Percentiles rank a stretch among this genome's conserved stretches.
Evolutionary conservation across 2,888 invertebrate species (phyloP).

Genomic region (Eutolmus rufibarbis): DNA sequence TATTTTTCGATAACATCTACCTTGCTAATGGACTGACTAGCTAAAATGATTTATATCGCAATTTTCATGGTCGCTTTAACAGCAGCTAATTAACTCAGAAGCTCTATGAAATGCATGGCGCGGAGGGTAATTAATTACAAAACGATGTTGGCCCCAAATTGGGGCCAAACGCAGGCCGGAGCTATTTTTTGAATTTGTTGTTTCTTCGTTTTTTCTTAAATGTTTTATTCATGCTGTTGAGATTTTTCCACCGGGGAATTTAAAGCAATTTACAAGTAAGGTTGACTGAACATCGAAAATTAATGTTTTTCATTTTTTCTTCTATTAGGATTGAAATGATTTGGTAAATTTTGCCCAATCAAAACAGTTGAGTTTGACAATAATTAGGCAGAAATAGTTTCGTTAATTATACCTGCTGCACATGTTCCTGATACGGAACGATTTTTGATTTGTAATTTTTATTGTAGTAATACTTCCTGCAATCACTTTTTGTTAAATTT

Average conservation of each 20-base stretch:
- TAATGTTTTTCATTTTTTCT: neutral
- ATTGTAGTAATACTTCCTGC: neutral
- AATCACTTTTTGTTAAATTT: neutral
- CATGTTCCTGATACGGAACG: neutral
- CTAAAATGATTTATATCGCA: neutral
- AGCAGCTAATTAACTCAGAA: neutral
- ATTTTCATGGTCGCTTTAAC: neutral
- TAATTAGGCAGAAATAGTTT: neutral
- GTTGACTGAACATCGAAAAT: neutral
- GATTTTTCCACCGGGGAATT: neutral
- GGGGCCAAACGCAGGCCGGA: neutral
- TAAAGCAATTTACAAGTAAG: neutral
- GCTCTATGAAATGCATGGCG: neutral
- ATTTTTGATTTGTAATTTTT: neutral
- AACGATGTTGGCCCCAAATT: neutral
- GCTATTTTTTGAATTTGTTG: neutral
- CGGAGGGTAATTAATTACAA: neutral
- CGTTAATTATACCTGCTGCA: neutral
- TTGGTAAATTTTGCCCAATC: neutral
- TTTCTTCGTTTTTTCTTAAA: neutral
- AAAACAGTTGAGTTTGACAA: neutral
- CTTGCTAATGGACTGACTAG: neutral
- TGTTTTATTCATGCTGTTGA: neutral
- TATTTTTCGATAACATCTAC: neutral
- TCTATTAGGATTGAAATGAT: neutral